Evolutionary conservation across 2,888 invertebrate genomes (phyloP), one percentile per base, ranked within the genome.

Genomic region (Teleiodes luculella): DNA sequence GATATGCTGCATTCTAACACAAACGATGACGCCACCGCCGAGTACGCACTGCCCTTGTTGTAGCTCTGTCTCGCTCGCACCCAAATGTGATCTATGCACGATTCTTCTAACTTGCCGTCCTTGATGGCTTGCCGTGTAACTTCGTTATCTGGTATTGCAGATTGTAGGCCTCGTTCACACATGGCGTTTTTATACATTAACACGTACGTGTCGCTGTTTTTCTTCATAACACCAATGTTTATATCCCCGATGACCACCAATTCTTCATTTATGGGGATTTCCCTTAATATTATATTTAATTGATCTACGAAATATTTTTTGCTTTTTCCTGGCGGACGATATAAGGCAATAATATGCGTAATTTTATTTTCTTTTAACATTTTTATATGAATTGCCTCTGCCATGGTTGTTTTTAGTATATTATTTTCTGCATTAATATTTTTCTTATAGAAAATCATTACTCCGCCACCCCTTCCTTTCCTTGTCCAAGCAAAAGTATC

Each of bases 1-100:
- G 39, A 39, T 16, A 39, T 1, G 13, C 7, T 39, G 16, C 39
- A 39, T 14, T 39, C 39, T 2, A 39, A 8, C 39, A 39, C 39
- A 7, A 13, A 39, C 13, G n/a, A n/a, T n/a, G 39, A 8, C 39
- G 11, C 13, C 11, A 14, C 5, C 13, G 13, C 39, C 3, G 13
- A 13, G 13, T 3, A 11, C n/a, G n/a, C n/a, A n/a, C n/a, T n/a
- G n/a, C n/a, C n/a, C n/a, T n/a, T n/a, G n/a, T n/a, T n/a, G n/a
- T n/a, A n/a, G n/a, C n/a, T n/a, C n/a, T n/a, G n/a, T 39, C 39
- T n/a, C 39, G 39, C 39, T 39, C 39, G 39, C 39, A 39, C 39
- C 39, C 39, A 39, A 8, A 39, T 14, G 39, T 39, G 39, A 16
- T 39, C 39, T 2, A 39, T 39, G 39, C 39, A 39, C 16, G 39